phyloP scores from a whole-genome alignment of 2,113 vertebrate species.

The Lepisosteus oculatus region DNA sequence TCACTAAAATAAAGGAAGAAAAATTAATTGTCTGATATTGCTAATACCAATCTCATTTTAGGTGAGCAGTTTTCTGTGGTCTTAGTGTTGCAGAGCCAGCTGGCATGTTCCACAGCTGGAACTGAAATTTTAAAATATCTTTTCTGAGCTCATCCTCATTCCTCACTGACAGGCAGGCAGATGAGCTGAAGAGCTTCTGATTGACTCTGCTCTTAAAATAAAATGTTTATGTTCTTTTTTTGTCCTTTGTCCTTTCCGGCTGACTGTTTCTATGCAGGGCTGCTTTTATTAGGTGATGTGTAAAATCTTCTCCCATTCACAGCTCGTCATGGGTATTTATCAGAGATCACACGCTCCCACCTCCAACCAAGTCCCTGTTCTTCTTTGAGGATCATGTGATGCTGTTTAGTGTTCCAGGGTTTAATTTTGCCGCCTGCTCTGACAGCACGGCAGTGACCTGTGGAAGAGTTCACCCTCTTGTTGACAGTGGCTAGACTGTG shows the following conservation, averaged over 20 bases:
- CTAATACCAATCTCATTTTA: no score
- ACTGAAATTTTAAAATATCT: background rate
- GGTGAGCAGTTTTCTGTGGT: no score
- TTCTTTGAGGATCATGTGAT: conserved; percentile 15
- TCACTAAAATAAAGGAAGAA: no score
- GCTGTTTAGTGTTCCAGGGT: conserved; percentile 18
- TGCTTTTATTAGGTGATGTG: conserved; percentile 39
- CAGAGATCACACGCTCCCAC: background rate
- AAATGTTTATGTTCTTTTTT: conserved; percentile 4
- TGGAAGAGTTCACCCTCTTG: background rate
- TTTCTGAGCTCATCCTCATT: background rate
- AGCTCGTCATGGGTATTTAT: background rate
- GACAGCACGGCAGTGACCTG: background rate
- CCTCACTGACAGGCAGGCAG: no score
- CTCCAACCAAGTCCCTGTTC: background rate
- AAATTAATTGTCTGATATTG: no score
- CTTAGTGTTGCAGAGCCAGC: background rate
- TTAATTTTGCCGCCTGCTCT: background rate
- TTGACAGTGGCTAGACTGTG: conserved; percentile 35
- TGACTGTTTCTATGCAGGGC: conserved; percentile 30
- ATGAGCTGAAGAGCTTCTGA: background rate
- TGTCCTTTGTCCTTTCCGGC: background rate
- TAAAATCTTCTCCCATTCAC: background rate
- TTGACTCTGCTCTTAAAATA: conserved; percentile 14
- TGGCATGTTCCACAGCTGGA: background rate